Evolutionary conservation across 2,888 invertebrate genomes (phyloP), one percentile per base, ranked within the genome.

Genomic region (Panopea generosa): DNA sequence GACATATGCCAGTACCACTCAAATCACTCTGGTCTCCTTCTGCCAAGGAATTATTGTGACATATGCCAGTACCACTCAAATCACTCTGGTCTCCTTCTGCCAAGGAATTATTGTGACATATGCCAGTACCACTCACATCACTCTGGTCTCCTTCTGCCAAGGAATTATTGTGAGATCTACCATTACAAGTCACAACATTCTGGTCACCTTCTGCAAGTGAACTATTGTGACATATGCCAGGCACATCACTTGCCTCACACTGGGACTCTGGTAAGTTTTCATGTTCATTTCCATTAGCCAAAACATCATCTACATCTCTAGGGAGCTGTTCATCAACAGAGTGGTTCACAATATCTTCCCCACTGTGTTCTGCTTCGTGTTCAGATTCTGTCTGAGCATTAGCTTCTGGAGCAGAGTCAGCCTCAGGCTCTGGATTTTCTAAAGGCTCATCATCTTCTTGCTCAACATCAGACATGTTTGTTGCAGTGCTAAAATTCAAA

Each of bases 361-460:
- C 22, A 20, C 6, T 22, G 3, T 20, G 53, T 6, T 67, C 67
- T 18, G 56, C 38, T 29, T 63, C 6, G 11, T 33, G 33, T 33
- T 33, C 69, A 22, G 59, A 22, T 20, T 50, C 61, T n/a, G 65
- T 29, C n/a, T 55, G 66, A 18, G 40, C 66, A 50, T 69, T 66
- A 20, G 60, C 60, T 16, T 67, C 67, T 14, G 24, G 72, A 47
- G 45, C 40, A 38, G 57, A 18, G 27, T 71, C 76, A 29, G 71
- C 74, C 61, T 86, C 86, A 47, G 86, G 84, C 7, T 84, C 78
- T n/a, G 84, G 84, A 53, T 85, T 84, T 73, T 85, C 85, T 59
- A 67, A 14, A 22, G 55, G 24, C 27, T 69, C 76, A 49, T 71
- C 84, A 59, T 79, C 71, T 22, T 78, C 78, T 45, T 65, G 73